These are phyloP conservation scores for Latrodectus elegans DNA, from an alignment of 2,888 invertebrate genomes.

Conservation along the genomic window DNA sequence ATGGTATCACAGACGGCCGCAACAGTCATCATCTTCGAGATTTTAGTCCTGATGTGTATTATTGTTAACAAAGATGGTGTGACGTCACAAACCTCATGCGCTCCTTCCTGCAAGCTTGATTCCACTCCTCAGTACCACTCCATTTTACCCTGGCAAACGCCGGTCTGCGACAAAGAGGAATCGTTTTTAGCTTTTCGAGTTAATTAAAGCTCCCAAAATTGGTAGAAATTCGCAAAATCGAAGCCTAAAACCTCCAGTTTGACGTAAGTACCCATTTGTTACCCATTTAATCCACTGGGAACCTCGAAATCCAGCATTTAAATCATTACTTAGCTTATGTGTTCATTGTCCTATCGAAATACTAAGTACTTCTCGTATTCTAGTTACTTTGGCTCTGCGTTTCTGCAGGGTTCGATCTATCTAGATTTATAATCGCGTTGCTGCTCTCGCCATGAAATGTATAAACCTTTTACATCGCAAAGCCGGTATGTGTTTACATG, in stretches of 20 bases:
- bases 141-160: slow-evolving; percentile 70
- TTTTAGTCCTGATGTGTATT: slow-evolving; percentile 70
- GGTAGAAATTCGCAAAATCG: slow-evolving; percentile 50
- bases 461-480: slow-evolving; percentile 30
- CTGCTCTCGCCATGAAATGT: slow-evolving; percentile 25
- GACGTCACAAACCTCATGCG: slow-evolving; percentile 70
- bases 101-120: slow-evolving; percentile 70
- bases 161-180: slow-evolving; percentile 69
- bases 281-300: slow-evolving; percentile 61
- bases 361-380: slow-evolving; percentile 68
- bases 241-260: slow-evolving; percentile 36
- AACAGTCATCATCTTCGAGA: slow-evolving; percentile 66
- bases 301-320: slow-evolving; percentile 64
- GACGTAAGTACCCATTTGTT: slow-evolving; percentile 66
- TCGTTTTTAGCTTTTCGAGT: slow-evolving; percentile 61
- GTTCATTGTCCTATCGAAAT: slow-evolving; percentile 69
- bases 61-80: slow-evolving; percentile 70
- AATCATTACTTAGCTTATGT: slow-evolving; percentile 68
- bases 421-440: slow-evolving; percentile 67
- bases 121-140: slow-evolving; percentile 69
- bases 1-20: slow-evolving; percentile 27
- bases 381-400: slow-evolving; percentile 66
- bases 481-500: slow-evolving; percentile 65
- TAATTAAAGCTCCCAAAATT: slow-evolving; percentile 35
- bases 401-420: slow-evolving; percentile 64